phyloP scores from a whole-genome alignment of 2,113 vertebrate genomes.

The Myotis brandtii region DNA sequence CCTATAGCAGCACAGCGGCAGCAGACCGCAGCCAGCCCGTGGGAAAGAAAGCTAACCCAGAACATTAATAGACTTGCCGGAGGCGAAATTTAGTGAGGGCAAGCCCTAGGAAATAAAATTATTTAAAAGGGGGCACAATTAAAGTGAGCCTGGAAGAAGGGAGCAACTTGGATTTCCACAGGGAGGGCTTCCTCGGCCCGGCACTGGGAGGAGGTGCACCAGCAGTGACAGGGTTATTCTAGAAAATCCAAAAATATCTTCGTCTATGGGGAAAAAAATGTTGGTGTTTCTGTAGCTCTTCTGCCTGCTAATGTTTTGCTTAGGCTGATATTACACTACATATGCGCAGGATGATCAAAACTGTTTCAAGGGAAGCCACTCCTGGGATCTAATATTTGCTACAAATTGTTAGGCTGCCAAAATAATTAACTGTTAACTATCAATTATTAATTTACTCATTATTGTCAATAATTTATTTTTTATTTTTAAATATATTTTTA shows the following conservation, averaged over 20 bases:
- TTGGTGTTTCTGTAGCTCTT: slow-evolving; percentile 4
- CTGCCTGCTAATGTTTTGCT: not conserved
- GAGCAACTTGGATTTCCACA: slow-evolving; percentile 43
- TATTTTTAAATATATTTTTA: no score
- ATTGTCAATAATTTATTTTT: no score
- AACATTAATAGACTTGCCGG: slow-evolving; percentile 49
- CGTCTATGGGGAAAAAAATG: not conserved
- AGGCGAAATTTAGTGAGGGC: slow-evolving; percentile 35
- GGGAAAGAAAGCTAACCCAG: slow-evolving; percentile 44
- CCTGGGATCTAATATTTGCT: not conserved
- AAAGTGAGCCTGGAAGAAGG: slow-evolving; percentile 19
- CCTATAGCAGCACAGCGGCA: not conserved
- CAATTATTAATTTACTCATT: no score
- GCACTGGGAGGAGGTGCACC: not conserved
- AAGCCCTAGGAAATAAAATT: slow-evolving; percentile 51
- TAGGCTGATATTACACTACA: not conserved
- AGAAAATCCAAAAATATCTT: slow-evolving; percentile 45
- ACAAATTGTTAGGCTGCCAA: not conserved
- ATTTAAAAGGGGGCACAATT: slow-evolving; percentile 47
- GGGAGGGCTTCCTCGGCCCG: not conserved
- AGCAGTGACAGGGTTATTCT: not conserved
- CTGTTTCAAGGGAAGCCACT: not conserved
- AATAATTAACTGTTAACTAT: not conserved
- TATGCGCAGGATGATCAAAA: not conserved
- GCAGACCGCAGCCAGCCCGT: not conserved